Evolutionary conservation across 2,888 invertebrate genomes (phyloP), one percentile per base, ranked within the genome.

Genomic region (Unio pictorum): DNA sequence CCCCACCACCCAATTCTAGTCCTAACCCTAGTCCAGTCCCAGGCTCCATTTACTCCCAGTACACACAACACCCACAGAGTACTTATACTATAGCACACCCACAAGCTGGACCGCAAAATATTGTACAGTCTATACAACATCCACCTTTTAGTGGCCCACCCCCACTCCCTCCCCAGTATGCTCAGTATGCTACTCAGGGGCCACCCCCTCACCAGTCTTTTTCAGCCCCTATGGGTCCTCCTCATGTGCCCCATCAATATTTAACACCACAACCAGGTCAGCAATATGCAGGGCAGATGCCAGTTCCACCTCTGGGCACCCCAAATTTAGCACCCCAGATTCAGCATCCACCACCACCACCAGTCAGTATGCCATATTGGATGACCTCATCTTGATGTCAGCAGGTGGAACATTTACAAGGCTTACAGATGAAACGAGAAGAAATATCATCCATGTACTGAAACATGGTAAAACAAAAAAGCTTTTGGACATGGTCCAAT

Each of bases 241-340:
- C 74, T 57, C 69, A 67, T 20, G 71, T 72, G 30, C 71, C 74
- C 8, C 74, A 71, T 20, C 74, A 72, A n/a, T 66, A 64, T 26
- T 55, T 71, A 20, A 57, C 61, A 26, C 55, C 64, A 60, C 66
- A 68, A 18, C 69, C 65, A 20, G 56, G 59, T 58, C 72, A 68
- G 34, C 68, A 55, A 15, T 45, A 26, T 28, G 59, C 45, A 58
- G 56, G 55, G n/a, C 61, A 59, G 34, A 26, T 28, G 28, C 61
- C 61, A 30, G 20, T 63, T 15, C 63, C 63, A 20, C 63, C 63
- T 63, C 63, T 55, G 23, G 54, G 54, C 63, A 54, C 63, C 45
- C 45, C 45, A 45, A 45, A 45, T 45, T 63, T 63, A 17, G 54
- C 28, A 63, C 63, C 63, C n/a, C 63, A 45, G 54, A 54, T 55